A percentile compares a stretch with the other conserved stretches of the same genome.
Evolutionary conservation across 2,113 vertebrate species (phyloP).

Genomic region (Rana temporaria): DNA sequence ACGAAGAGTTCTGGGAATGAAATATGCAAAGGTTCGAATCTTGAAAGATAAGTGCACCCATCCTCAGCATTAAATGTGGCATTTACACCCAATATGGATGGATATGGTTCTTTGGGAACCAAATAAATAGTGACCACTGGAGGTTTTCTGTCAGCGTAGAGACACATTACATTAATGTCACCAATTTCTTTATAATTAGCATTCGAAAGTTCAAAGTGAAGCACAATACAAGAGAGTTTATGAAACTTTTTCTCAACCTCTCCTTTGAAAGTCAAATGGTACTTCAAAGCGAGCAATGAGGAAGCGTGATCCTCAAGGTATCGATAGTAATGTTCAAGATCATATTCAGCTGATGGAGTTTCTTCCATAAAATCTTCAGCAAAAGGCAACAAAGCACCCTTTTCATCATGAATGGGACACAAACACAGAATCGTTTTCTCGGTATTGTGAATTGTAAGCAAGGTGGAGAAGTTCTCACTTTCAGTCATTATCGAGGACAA

Average conservation of each 20-base stretch:
- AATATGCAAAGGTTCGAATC: constrained; percentile 73
- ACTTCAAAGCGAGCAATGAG: constrained; percentile 69
- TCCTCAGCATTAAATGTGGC: constrained; percentile 78
- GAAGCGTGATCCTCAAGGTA: constrained; percentile 66
- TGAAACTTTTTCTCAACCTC: constrained; percentile 64
- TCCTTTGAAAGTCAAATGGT: constrained; percentile 67
- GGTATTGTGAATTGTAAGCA: constrained; percentile 73
- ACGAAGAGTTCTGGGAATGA: constrained; percentile 77
- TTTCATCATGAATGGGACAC: constrained; percentile 5
- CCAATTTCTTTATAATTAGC: constrained; percentile 71
- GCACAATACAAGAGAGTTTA: constrained; percentile 77
- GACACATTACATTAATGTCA: constrained; percentile 76
- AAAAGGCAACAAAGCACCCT: fast-evolving
- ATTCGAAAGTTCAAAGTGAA: constrained; percentile 76
- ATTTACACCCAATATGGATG: constrained; percentile 68
- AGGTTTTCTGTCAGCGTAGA: constrained; percentile 67
- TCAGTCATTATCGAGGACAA: constrained; percentile 80
- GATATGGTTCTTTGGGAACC: constrained; percentile 74
- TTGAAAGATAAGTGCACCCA: constrained; percentile 74
- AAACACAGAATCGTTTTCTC: constrained; percentile 67
- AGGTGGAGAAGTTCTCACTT: constrained; percentile 75
- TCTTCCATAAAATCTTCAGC: background rate
- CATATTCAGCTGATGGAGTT: background rate
- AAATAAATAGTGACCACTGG: constrained; percentile 71
- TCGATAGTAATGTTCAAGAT: constrained; percentile 65